phyloP scores from a whole-genome alignment of 2,888 invertebrate species.

The Agrochola macilenta region DNA sequence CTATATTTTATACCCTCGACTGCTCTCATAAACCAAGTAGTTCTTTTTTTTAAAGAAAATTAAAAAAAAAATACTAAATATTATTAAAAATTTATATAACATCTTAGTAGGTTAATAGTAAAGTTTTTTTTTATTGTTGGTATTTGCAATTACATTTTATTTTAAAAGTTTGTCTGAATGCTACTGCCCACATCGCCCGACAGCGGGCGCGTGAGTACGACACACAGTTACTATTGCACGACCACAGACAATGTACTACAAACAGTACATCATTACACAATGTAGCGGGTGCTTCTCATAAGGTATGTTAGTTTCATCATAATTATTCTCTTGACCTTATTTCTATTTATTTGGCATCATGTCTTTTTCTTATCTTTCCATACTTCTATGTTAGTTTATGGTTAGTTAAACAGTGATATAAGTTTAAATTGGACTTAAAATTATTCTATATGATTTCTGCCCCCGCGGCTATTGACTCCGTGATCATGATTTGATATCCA shows the following conservation, averaged over 20 bases:
- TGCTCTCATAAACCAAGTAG: too few relatives aligned
- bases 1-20: background rate
- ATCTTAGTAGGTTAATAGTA: too few relatives aligned
- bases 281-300: conserved; percentile 22
- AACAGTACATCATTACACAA: background rate
- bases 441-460: background rate
- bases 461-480: background rate
- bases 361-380: background rate
- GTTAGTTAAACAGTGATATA: background rate
- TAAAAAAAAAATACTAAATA: too few relatives aligned
- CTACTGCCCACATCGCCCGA: conserved; percentile 73
- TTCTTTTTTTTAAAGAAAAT: too few relatives aligned
- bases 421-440: background rate
- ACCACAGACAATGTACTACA: conserved; percentile 15
- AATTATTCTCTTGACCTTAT: background rate
- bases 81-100: too few relatives aligned
- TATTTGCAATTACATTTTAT: background rate
- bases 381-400: conserved; percentile 5
- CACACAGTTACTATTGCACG: conserved; percentile 58
- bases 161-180: conserved; percentile 55
- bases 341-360: too few relatives aligned
- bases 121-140: background rate
- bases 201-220: conserved; percentile 72
- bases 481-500: background rate
- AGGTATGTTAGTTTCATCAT: background rate